phyloP scores from a whole-genome alignment of 2,888 invertebrate species.

The Tortricodes alternella region DNA sequence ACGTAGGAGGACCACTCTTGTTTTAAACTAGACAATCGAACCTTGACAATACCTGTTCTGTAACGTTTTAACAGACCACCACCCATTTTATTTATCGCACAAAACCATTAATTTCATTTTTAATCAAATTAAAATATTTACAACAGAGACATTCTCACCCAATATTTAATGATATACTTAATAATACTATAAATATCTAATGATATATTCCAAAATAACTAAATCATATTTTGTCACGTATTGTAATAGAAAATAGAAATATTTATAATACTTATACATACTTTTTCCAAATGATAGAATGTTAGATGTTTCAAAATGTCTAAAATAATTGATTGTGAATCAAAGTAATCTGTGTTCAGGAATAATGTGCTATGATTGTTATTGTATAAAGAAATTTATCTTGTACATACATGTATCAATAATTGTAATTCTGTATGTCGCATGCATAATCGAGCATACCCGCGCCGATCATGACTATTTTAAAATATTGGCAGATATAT shows the following conservation, averaged over 20 bases:
- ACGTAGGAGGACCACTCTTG: slow-evolving; percentile 31
- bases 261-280: slow-evolving; percentile 46
- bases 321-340: slow-evolving; percentile 69
- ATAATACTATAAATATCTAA: slow-evolving; percentile 53
- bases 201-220: slow-evolving; percentile 66
- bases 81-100: slow-evolving; percentile 66
- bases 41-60: slow-evolving; percentile 70
- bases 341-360: slow-evolving; percentile 72
- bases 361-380: slow-evolving; percentile 66
- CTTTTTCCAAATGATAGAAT: slow-evolving; percentile 68
- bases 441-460: slow-evolving; percentile 10
- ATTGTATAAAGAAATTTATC: slow-evolving; percentile 58
- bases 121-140: slow-evolving; percentile 44
- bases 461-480: slow-evolving; percentile 7
- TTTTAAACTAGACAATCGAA: slow-evolving; percentile 51
- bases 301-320: slow-evolving; percentile 58
- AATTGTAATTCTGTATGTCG: slow-evolving; percentile 37
- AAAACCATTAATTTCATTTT: slow-evolving; percentile 50
- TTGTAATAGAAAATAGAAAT: slow-evolving; percentile 46
- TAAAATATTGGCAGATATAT: slow-evolving; percentile 5
- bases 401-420: slow-evolving; percentile 44
- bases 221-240: slow-evolving; percentile 51
- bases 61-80: slow-evolving; percentile 65
- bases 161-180: slow-evolving; percentile 46
- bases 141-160: slow-evolving; percentile 54